These are phyloP conservation scores for Drosophila yakuba DNA, from an alignment of 1,140 invertebrate genomes.

Conservation along the genomic window DNA sequence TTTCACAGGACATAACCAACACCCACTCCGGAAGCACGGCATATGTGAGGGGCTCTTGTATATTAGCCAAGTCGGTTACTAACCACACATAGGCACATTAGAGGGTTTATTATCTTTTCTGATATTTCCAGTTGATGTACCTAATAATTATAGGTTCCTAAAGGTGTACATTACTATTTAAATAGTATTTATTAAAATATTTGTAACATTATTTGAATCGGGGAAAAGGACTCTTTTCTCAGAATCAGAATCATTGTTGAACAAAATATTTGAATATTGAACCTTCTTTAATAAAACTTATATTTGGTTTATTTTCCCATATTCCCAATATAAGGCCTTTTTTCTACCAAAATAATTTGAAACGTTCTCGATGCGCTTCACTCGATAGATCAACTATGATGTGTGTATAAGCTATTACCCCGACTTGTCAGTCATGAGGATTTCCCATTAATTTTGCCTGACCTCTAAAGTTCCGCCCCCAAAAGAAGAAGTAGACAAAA, in stretches of 20 bases:
- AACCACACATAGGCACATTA: not conserved
- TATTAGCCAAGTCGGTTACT: conserved; percentile 5
- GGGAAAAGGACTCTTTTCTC: too few relatives aligned
- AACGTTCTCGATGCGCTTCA: conserved; percentile 24
- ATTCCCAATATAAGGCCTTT: not conserved
- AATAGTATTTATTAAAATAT: too few relatives aligned
- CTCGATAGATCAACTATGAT: conserved; percentile 36
- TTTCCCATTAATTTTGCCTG: conserved; percentile 49
- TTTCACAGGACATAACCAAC: conserved; percentile 29
- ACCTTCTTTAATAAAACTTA: too few relatives aligned
- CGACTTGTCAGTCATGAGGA: conserved; percentile 41
- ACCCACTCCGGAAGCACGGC: conserved; percentile 11
- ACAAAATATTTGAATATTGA: too few relatives aligned
- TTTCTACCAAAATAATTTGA: conserved; percentile 19
- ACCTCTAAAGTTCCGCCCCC: conserved; percentile 46
- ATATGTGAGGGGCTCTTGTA: conserved; percentile 14
- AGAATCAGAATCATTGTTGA: too few relatives aligned
- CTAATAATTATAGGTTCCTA: too few relatives aligned
- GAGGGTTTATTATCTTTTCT: not conserved
- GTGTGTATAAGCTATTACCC: conserved; percentile 34
- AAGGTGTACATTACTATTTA: too few relatives aligned
- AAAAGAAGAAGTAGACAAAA: conserved; percentile 11
- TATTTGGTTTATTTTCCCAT: too few relatives aligned
- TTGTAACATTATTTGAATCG: too few relatives aligned
- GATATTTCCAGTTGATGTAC: too few relatives aligned